Evolutionary conservation across 2,113 vertebrate genomes (phyloP).

Genomic region (Hystrix cristata): DNA sequence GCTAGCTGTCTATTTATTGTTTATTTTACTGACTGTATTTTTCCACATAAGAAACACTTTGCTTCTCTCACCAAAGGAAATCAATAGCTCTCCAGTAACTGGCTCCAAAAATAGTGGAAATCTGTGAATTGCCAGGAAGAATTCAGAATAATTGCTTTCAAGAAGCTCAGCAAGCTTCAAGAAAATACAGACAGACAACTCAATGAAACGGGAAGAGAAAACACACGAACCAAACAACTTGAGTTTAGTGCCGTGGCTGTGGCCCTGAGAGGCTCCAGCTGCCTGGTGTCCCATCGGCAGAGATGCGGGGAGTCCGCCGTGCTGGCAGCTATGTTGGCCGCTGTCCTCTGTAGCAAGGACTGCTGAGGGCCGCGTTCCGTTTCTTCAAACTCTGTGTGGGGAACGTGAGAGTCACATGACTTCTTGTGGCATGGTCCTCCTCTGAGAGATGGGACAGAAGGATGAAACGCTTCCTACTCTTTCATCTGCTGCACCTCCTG

Average conservation of each 20-base stretch:
- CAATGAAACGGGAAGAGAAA: neutral
- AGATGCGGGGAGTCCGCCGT: neutral
- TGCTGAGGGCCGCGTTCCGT: neutral
- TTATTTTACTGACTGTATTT: neutral
- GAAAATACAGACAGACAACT: neutral
- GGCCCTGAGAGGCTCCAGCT: neutral
- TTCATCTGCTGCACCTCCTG: no score
- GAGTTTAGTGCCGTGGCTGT: neutral
- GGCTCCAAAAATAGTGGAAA: neutral
- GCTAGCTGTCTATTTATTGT: neutral
- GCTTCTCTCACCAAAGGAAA: neutral
- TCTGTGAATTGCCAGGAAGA: neutral
- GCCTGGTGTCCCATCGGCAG: neutral
- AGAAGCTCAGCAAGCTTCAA: neutral
- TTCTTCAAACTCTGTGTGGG: neutral
- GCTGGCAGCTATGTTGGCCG: no score
- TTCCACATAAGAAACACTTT: neutral
- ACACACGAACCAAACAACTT: neutral
- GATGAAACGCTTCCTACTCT: no score
- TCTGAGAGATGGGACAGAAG: rapidly evolving
- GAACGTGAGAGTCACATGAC: neutral
- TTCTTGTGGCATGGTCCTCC: rapidly evolving
- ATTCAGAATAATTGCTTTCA: neutral
- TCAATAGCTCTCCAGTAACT: neutral
- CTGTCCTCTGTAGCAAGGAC: neutral